phyloP scores from a whole-genome alignment of 35 echinoderm and acorn worm species.

The Heliocidaris tuberculata region DNA sequence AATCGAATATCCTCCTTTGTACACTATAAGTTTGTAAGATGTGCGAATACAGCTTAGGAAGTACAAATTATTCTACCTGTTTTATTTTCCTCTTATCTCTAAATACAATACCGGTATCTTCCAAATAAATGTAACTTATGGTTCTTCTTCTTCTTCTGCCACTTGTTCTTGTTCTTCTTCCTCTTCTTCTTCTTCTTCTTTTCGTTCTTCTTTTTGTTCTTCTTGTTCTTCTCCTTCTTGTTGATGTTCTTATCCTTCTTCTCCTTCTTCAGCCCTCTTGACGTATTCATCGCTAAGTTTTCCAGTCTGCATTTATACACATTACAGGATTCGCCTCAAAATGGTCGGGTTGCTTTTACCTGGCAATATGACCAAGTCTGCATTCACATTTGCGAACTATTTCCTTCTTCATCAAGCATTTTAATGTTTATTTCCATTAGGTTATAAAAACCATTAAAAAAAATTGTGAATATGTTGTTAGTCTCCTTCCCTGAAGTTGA shows the following conservation, averaged over 20 bases:
- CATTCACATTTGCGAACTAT: too few species aligned
- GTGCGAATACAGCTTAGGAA: not conserved
- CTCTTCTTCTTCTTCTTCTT: not conserved
- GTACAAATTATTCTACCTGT: not conserved
- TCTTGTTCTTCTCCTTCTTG: not conserved
- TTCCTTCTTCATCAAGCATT: too few species aligned
- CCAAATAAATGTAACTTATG: not conserved
- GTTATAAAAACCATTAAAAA: too few species aligned
- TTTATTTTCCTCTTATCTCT: not conserved
- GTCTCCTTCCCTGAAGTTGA: too few species aligned
- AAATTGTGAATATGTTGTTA: too few species aligned
- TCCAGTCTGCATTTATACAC: not conserved
- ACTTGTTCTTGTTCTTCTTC: slow-evolving; percentile 5
- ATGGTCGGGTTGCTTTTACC: too few species aligned
- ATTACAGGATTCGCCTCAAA: too few species aligned
- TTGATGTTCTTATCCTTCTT: not conserved
- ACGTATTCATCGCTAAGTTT: too few species aligned
- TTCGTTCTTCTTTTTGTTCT: not conserved
- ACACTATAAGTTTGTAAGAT: not conserved
- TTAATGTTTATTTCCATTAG: too few species aligned
- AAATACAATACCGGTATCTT: not conserved
- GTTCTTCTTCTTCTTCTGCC: slow-evolving; percentile 26
- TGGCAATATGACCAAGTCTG: too few species aligned
- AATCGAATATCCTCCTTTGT: not conserved
- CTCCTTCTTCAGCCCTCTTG: not conserved